Evolutionary conservation across 2,888 invertebrate species (phyloP), one percentile per base, ranked within the genome.

Genomic region (Phragmatobia fuliginosa): DNA sequence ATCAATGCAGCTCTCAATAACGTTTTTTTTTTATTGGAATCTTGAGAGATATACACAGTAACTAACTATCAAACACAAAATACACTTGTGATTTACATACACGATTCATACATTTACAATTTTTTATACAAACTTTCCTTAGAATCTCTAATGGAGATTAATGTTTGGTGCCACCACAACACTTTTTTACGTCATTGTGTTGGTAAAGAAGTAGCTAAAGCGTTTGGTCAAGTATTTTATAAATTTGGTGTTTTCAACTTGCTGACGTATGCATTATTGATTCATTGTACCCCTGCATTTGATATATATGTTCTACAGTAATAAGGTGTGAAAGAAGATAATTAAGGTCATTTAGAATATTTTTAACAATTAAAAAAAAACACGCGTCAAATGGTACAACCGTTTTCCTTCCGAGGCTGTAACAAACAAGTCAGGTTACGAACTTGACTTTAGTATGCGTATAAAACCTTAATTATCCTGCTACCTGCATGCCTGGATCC

Each of bases 271-370:
- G 58, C 62, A 45, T 59, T 58, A 45, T 59, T 68, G 45, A 59
- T 63, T 59, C 33, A 64, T 31, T 41, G 63, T 68, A 60, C 31
- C 61, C 60, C 28, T 49, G 64, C 64, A 64, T 68, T 68, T 64
- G 28, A 38, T 58, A 58, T 62, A 63, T 60, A 58, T 68, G 49
- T 60, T 65, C 33, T 56, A 56, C 64, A 56, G 58, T 68, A 59
- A 59, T 59, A 68, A 49, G 66, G 60, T 60, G 60, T 64, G 64
- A 25, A n/a, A 60, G 58, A 66, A 69, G 65, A 69, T 69, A 69
- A 61, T 69, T 66, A 69, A 69, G 69, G 69, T 69, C 69, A 69
- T 66, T 61, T n/a, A 38, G 61, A 65, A 69, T 61, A 56, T 69
- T 66, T 59, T 69, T 64, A 68, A 68, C 68, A 56, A 62, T 36